phyloP scores from a whole-genome alignment of 2,113 vertebrate species.

The Willisornis vidua region DNA sequence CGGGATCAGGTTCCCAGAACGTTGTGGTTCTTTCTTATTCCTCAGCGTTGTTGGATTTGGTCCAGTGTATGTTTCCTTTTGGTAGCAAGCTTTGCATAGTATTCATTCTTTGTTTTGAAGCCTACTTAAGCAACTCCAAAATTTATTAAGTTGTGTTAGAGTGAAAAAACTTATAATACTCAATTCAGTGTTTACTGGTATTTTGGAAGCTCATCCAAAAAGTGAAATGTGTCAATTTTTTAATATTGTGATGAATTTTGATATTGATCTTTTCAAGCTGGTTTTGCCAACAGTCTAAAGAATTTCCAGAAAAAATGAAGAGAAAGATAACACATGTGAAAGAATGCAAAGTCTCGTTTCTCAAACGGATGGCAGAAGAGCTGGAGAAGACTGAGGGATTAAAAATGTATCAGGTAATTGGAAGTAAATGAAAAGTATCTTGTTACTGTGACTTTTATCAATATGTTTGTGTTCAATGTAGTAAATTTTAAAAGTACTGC shows the following conservation, averaged over 20 bases:
- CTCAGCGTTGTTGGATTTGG: background rate
- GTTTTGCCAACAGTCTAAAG: constrained; percentile 35
- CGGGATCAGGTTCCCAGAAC: background rate
- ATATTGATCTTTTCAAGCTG: background rate
- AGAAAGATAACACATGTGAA: background rate
- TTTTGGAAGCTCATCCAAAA: background rate
- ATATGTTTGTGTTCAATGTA: background rate
- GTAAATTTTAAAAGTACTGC: background rate
- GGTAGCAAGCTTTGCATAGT: background rate
- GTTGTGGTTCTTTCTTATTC: background rate
- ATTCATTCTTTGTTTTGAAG: background rate
- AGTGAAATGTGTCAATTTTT: background rate
- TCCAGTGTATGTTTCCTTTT: background rate
- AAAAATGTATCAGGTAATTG: constrained; percentile 66
- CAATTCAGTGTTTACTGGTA: background rate
- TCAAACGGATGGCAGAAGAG: constrained; percentile 45
- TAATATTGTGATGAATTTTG: background rate
- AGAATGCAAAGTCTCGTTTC: constrained; percentile 39
- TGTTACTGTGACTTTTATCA: background rate
- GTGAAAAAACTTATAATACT: background rate
- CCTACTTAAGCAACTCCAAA: background rate
- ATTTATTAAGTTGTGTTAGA: background rate
- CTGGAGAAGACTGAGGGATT: constrained; percentile 59
- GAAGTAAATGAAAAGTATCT: background rate
- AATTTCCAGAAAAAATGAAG: constrained; percentile 53